A percentile compares a stretch with the other conserved stretches of the same genome.
phyloP scores from a whole-genome alignment of 1,140 invertebrate genomes.

The Zophobas atratus region DNA sequence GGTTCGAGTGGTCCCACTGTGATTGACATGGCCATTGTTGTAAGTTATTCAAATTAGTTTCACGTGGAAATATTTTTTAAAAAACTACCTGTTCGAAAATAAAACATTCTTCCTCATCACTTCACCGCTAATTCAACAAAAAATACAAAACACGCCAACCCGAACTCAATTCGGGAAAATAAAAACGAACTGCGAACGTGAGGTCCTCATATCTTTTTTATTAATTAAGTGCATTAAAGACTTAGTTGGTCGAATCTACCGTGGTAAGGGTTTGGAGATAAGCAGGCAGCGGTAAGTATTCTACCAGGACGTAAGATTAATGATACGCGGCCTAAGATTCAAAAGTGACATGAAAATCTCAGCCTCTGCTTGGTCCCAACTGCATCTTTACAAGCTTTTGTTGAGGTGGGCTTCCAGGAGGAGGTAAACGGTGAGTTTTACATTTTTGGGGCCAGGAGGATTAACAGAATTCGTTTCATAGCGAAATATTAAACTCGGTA shows the following conservation, averaged over 20 bases:
- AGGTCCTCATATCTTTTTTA: constrained; percentile 55
- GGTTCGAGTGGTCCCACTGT: constrained; percentile 47
- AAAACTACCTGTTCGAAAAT: neutral
- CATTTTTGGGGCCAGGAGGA: too few species aligned
- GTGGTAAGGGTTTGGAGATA: constrained; percentile 55
- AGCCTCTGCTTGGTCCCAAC: constrained; percentile 58
- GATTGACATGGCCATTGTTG: constrained; percentile 42
- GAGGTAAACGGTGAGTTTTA: neutral
- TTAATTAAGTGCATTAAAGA: constrained; percentile 59
- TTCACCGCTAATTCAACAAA: neutral
- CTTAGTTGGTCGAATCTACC: constrained; percentile 52
- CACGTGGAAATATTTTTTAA: constrained; percentile 12
- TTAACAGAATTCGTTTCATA: too few species aligned
- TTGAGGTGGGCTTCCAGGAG: constrained; percentile 37
- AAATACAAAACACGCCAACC: neutral
- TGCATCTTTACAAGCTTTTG: constrained; percentile 62
- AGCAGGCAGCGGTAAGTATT: constrained; percentile 56
- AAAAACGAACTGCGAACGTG: constrained; percentile 32
- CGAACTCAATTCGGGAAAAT: neutral
- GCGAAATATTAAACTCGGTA: too few species aligned
- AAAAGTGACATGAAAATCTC: constrained; percentile 66
- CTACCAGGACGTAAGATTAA: constrained; percentile 62
- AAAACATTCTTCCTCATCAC: neutral
- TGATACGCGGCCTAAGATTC: constrained; percentile 62
- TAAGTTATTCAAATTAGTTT: constrained; percentile 43